Evolutionary conservation across 2,113 vertebrate genomes (phyloP).

Genomic region (Semicossyphus pulcher): DNA sequence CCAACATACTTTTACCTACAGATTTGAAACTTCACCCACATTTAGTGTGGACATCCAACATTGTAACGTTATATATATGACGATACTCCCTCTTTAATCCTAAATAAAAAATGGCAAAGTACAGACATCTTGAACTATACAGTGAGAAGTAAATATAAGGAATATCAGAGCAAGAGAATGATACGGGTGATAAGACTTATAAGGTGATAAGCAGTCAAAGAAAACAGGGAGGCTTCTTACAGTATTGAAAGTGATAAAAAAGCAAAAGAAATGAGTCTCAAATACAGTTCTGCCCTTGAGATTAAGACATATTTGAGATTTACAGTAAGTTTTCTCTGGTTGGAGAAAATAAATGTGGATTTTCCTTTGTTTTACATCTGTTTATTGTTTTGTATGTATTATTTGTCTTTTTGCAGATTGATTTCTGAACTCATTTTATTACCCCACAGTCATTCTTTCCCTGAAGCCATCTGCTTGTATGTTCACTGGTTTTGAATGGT

Average conservation of each 20-base stretch:
- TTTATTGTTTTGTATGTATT: constrained; percentile 22
- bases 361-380: constrained; percentile 14
- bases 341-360: constrained; percentile 27
- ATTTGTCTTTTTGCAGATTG: constrained; percentile 33
- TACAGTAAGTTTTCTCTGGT: constrained; percentile 7
- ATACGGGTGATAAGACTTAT: too few species aligned
- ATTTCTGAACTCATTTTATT: constrained; percentile 14
- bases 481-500: constrained; percentile 29
- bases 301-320: constrained; percentile 45
- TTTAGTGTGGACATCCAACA: too few species aligned
- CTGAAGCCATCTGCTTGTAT: constrained; percentile 27
- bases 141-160: too few species aligned
- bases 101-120: too few species aligned
- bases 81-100: too few species aligned
- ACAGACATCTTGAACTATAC: too few species aligned
- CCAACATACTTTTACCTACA: too few species aligned
- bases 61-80: too few species aligned
- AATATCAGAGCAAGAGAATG: too few species aligned
- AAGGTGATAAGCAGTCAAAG: too few species aligned
- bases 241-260: not conserved
- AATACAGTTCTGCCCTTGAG: not conserved
- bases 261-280: not conserved
- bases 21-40: too few species aligned
- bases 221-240: too few species aligned
- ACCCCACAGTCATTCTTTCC: constrained; percentile 13